A percentile compares a stretch with the other conserved stretches of the same genome.
phyloP scores from a whole-genome alignment of 2,888 invertebrate genomes.

The Cyclophora punctaria region DNA sequence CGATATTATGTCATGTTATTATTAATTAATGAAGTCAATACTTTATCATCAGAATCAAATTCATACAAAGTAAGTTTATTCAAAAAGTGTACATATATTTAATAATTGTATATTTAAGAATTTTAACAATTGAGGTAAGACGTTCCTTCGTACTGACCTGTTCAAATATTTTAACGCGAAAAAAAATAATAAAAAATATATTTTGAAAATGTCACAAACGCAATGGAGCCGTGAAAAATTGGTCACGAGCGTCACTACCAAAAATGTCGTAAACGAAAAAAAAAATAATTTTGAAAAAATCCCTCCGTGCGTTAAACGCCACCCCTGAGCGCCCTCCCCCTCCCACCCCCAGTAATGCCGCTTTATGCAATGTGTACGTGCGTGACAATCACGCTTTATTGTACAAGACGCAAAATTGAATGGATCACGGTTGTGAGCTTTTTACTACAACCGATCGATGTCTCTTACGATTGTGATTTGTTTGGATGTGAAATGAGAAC shows the following conservation, averaged over 20 bases:
- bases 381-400: conserved; percentile 71
- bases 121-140: no score
- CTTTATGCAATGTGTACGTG: conserved; percentile 66
- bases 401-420: conserved; percentile 58
- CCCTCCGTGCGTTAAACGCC: conserved; percentile 56
- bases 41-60: no score
- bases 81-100: no score
- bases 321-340: conserved; percentile 25
- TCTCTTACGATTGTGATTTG: conserved; percentile 9
- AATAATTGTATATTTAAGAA: no score
- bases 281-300: conserved; percentile 44
- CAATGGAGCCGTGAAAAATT: conserved; percentile 13
- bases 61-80: no score
- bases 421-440: conserved; percentile 39
- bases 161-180: no score
- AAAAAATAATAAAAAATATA: no score
- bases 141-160: no score
- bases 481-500: conserved; percentile 3
- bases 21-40: no score
- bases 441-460: conserved; percentile 14
- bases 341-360: conserved; percentile 45
- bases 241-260: conserved; percentile 17
- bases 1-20: no score
- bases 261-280: conserved; percentile 30
- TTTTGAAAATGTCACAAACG: neutral